These are phyloP conservation scores for Poeciliopsis retropinna DNA, from an alignment of 2,113 vertebrate species.

Conservation along the genomic window DNA sequence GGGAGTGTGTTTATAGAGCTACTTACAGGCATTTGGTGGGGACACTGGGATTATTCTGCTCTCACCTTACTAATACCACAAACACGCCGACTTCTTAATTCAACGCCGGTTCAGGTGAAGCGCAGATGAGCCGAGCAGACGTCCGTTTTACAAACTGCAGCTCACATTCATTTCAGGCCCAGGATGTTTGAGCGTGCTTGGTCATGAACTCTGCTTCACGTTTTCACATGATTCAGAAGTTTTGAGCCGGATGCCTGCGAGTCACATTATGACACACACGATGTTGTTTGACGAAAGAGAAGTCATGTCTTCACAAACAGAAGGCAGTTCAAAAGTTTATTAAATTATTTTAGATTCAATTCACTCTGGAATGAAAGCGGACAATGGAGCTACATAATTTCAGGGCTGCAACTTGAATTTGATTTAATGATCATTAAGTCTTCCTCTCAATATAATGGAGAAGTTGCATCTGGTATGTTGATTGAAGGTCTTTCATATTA, in stretches of 20 bases:
- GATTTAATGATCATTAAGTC: neutral
- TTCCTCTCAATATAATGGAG: neutral
- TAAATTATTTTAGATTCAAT: neutral
- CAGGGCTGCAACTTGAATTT: neutral
- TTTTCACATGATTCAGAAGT: constrained; percentile 41
- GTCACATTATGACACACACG: constrained; percentile 18
- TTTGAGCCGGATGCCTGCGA: constrained; percentile 9
- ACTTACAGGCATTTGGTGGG: neutral
- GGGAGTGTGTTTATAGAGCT: constrained; percentile 20
- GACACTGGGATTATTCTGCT: constrained; percentile 2
- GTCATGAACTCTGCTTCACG: constrained; percentile 20
- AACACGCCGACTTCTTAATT: neutral
- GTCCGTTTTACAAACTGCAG: constrained; percentile 13
- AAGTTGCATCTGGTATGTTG: neutral
- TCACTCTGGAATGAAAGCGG: neutral
- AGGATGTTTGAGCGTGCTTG: constrained; percentile 23
- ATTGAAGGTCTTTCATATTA: neutral
- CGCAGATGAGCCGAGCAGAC: neutral
- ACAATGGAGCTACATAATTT: neutral
- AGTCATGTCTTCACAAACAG: constrained; percentile 3
- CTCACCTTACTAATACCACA: constrained; percentile 21
- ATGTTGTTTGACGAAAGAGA: constrained; percentile 17
- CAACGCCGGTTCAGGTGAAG: neutral
- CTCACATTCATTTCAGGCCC: neutral
- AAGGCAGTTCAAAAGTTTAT: neutral